Evolutionary conservation across 2,888 invertebrate genomes (phyloP), one percentile per base, ranked within the genome.

Genomic region (Cheilosia urbana): DNA sequence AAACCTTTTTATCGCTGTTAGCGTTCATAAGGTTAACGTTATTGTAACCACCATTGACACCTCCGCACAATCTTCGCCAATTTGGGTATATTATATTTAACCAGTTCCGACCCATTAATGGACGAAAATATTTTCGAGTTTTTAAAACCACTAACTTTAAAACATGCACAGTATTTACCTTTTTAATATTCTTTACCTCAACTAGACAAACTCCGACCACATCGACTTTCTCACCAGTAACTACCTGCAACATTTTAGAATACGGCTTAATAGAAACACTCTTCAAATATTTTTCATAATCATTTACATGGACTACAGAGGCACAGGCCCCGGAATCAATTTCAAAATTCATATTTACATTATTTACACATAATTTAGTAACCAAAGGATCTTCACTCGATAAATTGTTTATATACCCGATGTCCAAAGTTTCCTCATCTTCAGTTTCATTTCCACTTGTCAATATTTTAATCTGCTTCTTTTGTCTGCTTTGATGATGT

Each of bases 241-340:
- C 49, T 49, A n/a, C 40, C 40, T 58, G 37, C 2, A 57, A 11
- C 2, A 57, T 30, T 30, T 30, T 30, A 30, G 30, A 30, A 30
- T 9, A 30, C 0, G 27, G 53, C 7, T 37, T n/a, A 37, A 57
- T 34, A 2, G 57, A 30, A 57, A 34, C 40, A 40, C 34, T 34
- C n/a, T 19, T 19, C 11, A 58, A 58, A 40, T 21, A 58, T 40
- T 40, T 58, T 58, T 58, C 21, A 40, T 40, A 40, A 58, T 58
- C 37, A 40, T n/a, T 40, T 58, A 27, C 21, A 40, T 21, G 17
- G 2, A 21, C 21, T 17, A 58, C 58, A 2, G 58, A 58, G n/a
- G 40, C 9, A 58, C 17, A 58, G 7, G 57, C 57, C 6, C 57
- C 34, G 4, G 30, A 34, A 57, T 30, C 57, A 34, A 57, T n/a